Conservation (phyloP, 1,140 invertebrate species). For the Neoseiulus cucumeris region DNA sequence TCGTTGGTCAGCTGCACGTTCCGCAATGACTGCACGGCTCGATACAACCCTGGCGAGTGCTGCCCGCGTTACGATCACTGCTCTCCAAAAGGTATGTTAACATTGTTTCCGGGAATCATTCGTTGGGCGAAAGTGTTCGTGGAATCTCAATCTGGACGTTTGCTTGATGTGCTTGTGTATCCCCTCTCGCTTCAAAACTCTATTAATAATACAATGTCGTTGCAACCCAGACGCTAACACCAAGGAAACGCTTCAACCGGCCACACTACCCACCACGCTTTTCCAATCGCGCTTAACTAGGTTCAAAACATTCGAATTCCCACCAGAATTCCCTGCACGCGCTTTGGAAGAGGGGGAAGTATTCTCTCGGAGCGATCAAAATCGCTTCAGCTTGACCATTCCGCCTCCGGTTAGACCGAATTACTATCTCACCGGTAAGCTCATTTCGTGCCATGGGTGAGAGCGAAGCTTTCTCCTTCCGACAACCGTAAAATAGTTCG, state of each 20-base stretch:
- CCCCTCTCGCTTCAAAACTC: not conserved
- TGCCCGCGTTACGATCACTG: constrained; percentile 58
- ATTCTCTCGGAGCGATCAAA: too few relatives aligned
- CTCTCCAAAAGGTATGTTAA: constrained; percentile 28
- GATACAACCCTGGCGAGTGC: constrained; percentile 43
- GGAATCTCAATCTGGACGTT: not conserved
- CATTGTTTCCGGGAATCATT: not conserved
- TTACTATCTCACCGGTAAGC: constrained; percentile 1
- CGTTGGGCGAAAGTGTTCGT: not conserved
- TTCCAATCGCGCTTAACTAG: constrained; percentile 3
- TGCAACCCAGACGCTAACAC: not conserved
- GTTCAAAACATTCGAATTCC: not conserved
- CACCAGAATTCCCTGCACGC: too few relatives aligned
- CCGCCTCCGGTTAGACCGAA: not conserved
- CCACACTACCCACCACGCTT: not conserved
- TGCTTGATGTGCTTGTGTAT: not conserved
- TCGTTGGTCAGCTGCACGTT: constrained; percentile 48
- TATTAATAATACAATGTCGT: not conserved
- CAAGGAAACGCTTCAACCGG: not conserved
- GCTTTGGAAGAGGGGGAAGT: too few relatives aligned
- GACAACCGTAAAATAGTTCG: too few relatives aligned
- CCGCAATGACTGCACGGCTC: constrained; percentile 46
- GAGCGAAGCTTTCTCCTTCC: too few relatives aligned
- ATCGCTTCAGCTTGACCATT: not conserved
- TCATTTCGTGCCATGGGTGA: not conserved